Conservation (phyloP, 2,113 vertebrate species). For the Athene noctua region DNA sequence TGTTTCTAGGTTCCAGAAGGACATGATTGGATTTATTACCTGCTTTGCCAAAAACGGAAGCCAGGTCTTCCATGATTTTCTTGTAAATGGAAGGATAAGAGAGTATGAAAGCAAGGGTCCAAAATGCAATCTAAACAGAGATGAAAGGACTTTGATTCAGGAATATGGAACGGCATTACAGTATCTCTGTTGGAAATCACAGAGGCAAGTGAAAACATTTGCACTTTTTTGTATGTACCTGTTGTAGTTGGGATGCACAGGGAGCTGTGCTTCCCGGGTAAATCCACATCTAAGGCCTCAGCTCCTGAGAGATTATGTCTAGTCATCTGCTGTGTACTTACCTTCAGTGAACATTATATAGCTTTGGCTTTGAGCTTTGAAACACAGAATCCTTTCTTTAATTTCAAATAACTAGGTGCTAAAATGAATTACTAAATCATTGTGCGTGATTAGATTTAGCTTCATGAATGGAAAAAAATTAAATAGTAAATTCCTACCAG, state of each 20-base stretch:
- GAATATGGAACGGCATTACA: neutral
- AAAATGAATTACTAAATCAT: neutral
- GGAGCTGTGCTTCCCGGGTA: neutral
- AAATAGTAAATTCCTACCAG: neutral
- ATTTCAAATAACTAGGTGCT: slow-evolving; percentile 22
- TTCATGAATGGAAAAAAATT: neutral
- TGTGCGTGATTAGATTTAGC: neutral
- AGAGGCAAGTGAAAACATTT: neutral
- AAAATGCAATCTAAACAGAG: slow-evolving; percentile 75
- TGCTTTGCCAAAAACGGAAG: slow-evolving; percentile 72
- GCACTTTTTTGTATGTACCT: neutral
- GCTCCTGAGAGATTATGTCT: neutral
- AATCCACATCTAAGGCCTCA: neutral
- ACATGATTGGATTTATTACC: slow-evolving; percentile 48
- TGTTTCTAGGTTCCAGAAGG: neutral
- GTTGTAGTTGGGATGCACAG: neutral
- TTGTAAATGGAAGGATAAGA: slow-evolving; percentile 69
- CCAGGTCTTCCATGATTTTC: slow-evolving; percentile 72
- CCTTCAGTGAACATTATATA: neutral
- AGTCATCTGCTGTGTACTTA: slow-evolving; percentile 1
- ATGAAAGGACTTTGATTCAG: neutral
- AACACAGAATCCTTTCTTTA: neutral
- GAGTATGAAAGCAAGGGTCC: slow-evolving; percentile 80
- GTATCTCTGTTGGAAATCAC: neutral
- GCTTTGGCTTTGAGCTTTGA: slow-evolving; percentile 8